Evolutionary conservation across 2,888 invertebrate species (phyloP), one percentile per base, ranked within the genome.

Genomic region (Chaitophorus viminalis): DNA sequence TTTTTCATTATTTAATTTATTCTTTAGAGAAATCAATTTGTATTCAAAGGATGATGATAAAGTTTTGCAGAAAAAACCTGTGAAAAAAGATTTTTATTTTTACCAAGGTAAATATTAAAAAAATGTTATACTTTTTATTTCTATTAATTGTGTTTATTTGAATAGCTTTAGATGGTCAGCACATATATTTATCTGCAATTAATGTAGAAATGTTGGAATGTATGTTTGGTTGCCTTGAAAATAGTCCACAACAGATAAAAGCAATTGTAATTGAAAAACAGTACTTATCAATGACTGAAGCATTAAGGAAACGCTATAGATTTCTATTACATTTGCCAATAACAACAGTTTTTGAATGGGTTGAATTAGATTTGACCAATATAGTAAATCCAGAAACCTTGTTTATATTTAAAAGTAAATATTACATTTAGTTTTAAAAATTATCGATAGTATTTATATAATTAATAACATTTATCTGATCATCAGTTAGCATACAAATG

Each of bases 241-340:
- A 94, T 86, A 95, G 96, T 85, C 98, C 99, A 74, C 93, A 92
- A 33, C 90, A 93, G 4, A 93, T 99, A 84, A 93, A 92, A 3
- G 98, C 96, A 0, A 94, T 93, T 85, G 95, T 99, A 76, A 91
- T 98, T n/a, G 97, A 98, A 90, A 95, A 96, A 88, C 98, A 98
- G 91, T 94, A 95, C 1, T 94, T 95, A 90, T 95, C 96, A 5
- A 96, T 98, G 92, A 96, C 94, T 33, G 96, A 96, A 92, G 96
- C 96, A 90, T 90, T 96, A 91, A 93, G 98, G 90, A 94, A 94
- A 89, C 93, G 95, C 77, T 92, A 96, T 90, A 93, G 95, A 79
- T 96, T 96, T 90, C 92, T 97, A 79, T 94, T 95, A 85, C 99
- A 99, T 92, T 93, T 99, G 90, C 98, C 99, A 0, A 93, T 98